Evolutionary conservation across 2,888 invertebrate genomes (phyloP).

Genomic region (Tenthredo amoena): DNA sequence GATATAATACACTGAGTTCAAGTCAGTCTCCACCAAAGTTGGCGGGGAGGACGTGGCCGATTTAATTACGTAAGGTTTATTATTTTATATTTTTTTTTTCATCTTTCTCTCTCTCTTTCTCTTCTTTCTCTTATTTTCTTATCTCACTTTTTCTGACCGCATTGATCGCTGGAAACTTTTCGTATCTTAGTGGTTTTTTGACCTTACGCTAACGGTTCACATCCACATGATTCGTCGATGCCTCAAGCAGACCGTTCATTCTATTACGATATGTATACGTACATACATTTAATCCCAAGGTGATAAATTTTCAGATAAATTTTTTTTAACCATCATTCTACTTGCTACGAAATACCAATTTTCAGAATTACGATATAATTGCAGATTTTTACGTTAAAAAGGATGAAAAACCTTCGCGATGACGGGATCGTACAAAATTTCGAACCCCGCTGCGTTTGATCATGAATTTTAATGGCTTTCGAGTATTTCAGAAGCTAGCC

Average conservation of each 20-base stretch:
- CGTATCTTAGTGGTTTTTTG: background rate
- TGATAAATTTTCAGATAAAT: background rate
- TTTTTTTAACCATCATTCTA: background rate
- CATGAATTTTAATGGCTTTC: background rate
- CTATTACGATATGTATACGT: background rate
- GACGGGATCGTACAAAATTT: background rate
- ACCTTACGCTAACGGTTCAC: background rate
- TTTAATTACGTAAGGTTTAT: slow-evolving; percentile 44
- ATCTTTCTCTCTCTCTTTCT: slow-evolving; percentile 10
- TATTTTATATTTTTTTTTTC: slow-evolving; percentile 42
- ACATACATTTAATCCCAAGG: background rate
- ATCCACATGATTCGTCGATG: background rate
- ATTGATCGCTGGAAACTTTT: background rate
- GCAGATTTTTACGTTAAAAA: background rate
- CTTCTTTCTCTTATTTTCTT: background rate
- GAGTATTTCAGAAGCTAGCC: background rate
- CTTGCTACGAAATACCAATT: background rate
- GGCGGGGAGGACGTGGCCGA: slow-evolving; percentile 23
- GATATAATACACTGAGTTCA: background rate
- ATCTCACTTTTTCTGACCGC: background rate
- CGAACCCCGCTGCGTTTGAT: background rate
- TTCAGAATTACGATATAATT: background rate
- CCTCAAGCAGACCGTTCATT: background rate
- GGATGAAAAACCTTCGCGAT: background rate
- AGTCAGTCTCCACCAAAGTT: slow-evolving; percentile 5